phyloP scores from a whole-genome alignment of 2,888 invertebrate species.

The Netelia inedita region DNA sequence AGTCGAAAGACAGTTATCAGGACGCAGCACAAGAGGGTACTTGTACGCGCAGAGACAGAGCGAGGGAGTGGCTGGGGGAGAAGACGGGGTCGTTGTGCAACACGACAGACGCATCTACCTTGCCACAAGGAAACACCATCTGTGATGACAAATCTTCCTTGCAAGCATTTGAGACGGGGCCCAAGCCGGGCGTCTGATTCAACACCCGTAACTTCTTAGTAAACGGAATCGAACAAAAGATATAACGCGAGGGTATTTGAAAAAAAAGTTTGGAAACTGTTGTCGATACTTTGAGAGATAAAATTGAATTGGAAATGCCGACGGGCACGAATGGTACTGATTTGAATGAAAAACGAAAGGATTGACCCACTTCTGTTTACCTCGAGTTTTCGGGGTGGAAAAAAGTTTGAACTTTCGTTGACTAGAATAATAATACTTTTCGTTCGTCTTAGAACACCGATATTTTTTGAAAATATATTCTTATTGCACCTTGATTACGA shows the following conservation, averaged over 20 bases:
- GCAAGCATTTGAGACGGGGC: background rate
- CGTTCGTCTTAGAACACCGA: no score
- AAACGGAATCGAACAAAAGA: background rate
- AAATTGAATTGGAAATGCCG: background rate
- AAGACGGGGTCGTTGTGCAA: background rate
- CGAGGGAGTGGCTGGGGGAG: background rate
- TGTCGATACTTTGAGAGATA: conserved; percentile 1
- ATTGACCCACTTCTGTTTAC: no score
- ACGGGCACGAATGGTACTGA: background rate
- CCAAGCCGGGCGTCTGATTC: background rate
- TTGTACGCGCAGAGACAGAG: conserved; percentile 14
- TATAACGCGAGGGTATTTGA: background rate
- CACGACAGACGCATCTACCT: conserved; percentile 10
- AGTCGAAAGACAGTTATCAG: conserved; percentile 56
- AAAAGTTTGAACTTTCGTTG: no score
- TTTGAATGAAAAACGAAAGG: conserved; percentile 23
- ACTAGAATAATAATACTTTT: no score
- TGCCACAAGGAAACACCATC: conserved; percentile 39
- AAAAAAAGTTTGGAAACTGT: background rate
- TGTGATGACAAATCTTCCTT: conserved; percentile 40
- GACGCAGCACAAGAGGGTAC: conserved; percentile 44
- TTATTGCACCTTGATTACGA: no score
- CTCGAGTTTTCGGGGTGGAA: no score
- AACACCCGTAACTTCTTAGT: background rate
- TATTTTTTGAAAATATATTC: no score